Base-by-base conservation (phyloP, 2,113 vertebrate species). In the Halichoerus grypus region DNA sequence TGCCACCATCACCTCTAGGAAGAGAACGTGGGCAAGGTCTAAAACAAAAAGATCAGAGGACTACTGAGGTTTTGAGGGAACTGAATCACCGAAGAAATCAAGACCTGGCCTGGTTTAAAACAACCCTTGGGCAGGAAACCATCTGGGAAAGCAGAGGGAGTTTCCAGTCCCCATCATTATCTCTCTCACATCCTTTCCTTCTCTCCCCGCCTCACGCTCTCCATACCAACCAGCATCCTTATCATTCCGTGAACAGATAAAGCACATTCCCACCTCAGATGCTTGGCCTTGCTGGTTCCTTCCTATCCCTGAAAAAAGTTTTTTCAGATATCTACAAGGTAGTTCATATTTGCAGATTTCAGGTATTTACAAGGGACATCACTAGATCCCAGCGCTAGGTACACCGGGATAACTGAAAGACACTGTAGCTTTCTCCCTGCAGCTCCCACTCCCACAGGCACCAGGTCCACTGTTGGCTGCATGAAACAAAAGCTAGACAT, bases 81-180 rank as follows among this genome's bases (percentile, higher is more conserved):
- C 3, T 72, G 36, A 95, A 69, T 79, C n/a, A 24, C 72, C 88
- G 89, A 88, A 92, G 91, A 96, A 95, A 88, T 26, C n/a, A 91
- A 91, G 55, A 94, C 28, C 33, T 74, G 12, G 63, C 42, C 79
- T 94, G 36, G 16, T 95, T 82, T 89, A 65, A 94, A 95, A 88
- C 49, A 77, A 86, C 28, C 11, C 57, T 51, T 82, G 26, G 31
- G 36, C 49, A 90, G 46, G 77, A 89, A 82, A 24, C 49, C 18
- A 76, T 67, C 51, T 42, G 80, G 31, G 36, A 96, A 74, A n/a
- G 59, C 0, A 28, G 39, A 80, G 1, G 6, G 71, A n/a, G 31
- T 59, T 26, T 84, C 46, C 61, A 24, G 57, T 80, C 55, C 15
- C 49, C 36, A 86, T 42, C 53, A 42, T 53, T 83, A 24, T 15